Conservation (phyloP, 2,888 invertebrate species). For the Lypha dubia region DNA sequence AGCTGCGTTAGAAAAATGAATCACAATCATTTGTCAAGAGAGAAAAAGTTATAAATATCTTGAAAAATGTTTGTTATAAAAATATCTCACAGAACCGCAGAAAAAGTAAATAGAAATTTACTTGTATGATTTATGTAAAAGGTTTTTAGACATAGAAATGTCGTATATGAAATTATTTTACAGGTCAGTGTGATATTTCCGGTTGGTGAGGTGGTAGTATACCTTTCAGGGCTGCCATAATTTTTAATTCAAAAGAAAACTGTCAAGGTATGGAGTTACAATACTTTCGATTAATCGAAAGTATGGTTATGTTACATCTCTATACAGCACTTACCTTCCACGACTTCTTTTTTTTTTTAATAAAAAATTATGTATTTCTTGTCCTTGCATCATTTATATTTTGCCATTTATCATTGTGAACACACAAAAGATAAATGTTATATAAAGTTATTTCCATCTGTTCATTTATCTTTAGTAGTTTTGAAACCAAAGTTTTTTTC, state of each 20-base stretch:
- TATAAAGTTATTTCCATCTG: conserved; percentile 1
- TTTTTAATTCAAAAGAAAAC: too few relatives aligned
- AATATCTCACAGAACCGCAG: conserved; percentile 34
- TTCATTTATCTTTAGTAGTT: not conserved
- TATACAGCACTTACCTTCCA: too few relatives aligned
- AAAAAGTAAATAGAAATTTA: not conserved
- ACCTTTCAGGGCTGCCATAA: too few relatives aligned
- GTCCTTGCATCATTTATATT: not conserved
- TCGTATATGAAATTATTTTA: too few relatives aligned
- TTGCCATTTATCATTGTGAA: not conserved
- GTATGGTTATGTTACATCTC: too few relatives aligned
- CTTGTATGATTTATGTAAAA: too few relatives aligned
- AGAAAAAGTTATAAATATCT: conserved; percentile 1
- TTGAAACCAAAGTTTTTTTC: not conserved
- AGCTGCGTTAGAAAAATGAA: conserved; percentile 36
- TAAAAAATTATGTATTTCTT: not conserved
- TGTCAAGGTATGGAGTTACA: too few relatives aligned
- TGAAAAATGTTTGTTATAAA: not conserved
- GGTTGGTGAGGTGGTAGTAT: too few relatives aligned
- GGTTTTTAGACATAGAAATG: too few relatives aligned
- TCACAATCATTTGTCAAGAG: conserved; percentile 13
- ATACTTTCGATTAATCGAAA: too few relatives aligned
- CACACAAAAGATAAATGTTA: not conserved
- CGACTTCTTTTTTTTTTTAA: too few relatives aligned
- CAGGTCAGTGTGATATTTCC: too few relatives aligned